These are phyloP conservation scores for Carassius gibelio DNA, from an alignment of 2,113 vertebrate genomes.

Conservation along the genomic window DNA sequence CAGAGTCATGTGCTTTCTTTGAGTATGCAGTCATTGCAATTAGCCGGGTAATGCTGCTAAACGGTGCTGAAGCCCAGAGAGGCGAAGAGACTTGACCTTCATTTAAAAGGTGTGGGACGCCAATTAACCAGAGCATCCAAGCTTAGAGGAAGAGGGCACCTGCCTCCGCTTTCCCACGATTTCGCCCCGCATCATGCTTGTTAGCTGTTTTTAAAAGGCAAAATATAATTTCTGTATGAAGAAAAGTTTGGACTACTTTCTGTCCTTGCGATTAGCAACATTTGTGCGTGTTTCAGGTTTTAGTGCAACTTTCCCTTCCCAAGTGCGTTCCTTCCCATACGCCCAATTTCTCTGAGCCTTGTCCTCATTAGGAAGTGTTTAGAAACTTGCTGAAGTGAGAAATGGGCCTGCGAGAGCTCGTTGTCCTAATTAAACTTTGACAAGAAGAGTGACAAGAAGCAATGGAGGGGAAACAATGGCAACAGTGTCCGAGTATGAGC, in stretches of 20 bases:
- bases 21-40: conserved; percentile 47
- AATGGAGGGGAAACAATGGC: conserved; percentile 86
- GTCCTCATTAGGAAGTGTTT: conserved; percentile 89
- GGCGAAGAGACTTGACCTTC: conserved; percentile 61
- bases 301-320: neutral
- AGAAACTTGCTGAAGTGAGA: conserved; percentile 91
- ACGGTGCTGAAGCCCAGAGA: conserved; percentile 52
- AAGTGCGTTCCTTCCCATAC: neutral
- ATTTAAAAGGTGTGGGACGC: conserved; percentile 62
- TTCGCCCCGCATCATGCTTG: neutral
- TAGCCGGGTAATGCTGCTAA: conserved; percentile 59
- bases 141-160: conserved; percentile 56
- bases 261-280: neutral
- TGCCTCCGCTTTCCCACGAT: conserved; percentile 63
- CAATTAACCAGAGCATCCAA: conserved; percentile 64
- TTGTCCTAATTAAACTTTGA: conserved; percentile 96
- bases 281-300: neutral
- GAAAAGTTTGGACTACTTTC: neutral
- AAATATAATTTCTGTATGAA: neutral
- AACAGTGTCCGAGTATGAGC: conserved; percentile 81
- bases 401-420: conserved; percentile 85
- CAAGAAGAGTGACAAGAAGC: conserved; percentile 91
- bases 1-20: conserved; percentile 27
- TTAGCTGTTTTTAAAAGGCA: neutral
- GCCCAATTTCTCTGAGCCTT: conserved; percentile 25